These are phyloP conservation scores for Gnathonemus longibarbis DNA, from an alignment of 2,113 vertebrate species.

Conservation along the genomic window DNA sequence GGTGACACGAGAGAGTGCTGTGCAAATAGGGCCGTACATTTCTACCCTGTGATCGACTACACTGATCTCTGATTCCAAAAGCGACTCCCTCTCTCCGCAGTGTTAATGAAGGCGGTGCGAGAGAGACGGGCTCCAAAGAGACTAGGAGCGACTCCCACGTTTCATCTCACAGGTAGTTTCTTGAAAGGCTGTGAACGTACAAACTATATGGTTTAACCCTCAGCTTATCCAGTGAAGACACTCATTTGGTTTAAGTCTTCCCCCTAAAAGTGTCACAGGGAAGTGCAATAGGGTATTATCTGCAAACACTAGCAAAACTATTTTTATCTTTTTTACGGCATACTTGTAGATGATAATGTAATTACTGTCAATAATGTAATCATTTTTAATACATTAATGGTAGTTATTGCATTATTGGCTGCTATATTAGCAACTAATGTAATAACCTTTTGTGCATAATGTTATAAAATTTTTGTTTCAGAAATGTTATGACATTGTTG, in stretches of 20 bases:
- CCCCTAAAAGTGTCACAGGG: slow-evolving; percentile 36
- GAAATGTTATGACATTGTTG: neutral
- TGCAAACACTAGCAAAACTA: slow-evolving; percentile 14
- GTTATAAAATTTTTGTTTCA: neutral
- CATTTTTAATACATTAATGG: neutral
- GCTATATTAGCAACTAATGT: neutral
- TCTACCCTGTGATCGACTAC: no score
- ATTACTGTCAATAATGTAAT: neutral
- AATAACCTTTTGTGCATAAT: neutral
- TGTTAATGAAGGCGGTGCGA: neutral
- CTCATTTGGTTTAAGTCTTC: neutral
- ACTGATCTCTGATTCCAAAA: neutral
- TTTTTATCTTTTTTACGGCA: neutral
- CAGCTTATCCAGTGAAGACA: neutral
- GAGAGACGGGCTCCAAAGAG: neutral
- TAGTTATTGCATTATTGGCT: neutral
- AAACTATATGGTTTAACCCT: neutral
- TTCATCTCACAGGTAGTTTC: neutral
- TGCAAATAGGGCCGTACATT: neutral
- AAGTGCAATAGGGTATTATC: slow-evolving; percentile 55
- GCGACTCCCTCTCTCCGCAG: neutral
- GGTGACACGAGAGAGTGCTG: neutral
- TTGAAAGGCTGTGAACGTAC: neutral
- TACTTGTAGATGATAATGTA: neutral
- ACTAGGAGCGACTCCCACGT: neutral